phyloP scores from a whole-genome alignment of 2,113 vertebrate species.

The Alaudala cheleensis region DNA sequence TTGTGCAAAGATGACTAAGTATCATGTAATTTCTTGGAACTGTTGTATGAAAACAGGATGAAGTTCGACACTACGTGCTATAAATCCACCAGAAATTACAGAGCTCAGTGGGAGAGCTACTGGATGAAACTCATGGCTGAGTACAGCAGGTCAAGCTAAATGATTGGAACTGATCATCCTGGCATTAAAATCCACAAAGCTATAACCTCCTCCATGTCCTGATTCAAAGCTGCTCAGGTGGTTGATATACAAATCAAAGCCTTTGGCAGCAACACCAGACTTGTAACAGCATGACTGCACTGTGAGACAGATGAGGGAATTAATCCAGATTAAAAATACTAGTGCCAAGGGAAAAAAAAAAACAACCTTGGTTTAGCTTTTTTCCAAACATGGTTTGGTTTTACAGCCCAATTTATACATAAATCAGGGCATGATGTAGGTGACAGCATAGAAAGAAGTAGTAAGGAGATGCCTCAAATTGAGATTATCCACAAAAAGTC shows the following conservation, averaged over 20 bases:
- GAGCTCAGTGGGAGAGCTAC: background rate
- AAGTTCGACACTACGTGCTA: background rate
- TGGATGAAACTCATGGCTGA: background rate
- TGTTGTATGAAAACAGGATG: background rate
- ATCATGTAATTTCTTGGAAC: background rate
- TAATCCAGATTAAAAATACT: slow-evolving; percentile 34
- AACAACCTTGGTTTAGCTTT: background rate
- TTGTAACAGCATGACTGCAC: background rate
- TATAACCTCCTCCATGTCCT: background rate
- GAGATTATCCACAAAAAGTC: background rate
- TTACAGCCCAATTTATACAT: background rate
- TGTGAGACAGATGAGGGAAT: slow-evolving; percentile 1
- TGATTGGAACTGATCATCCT: background rate
- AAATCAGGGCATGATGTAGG: background rate
- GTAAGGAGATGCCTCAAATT: background rate
- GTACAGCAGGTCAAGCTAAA: background rate
- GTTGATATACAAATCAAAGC: slow-evolving; percentile 9
- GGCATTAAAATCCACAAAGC: background rate
- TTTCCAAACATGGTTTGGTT: background rate
- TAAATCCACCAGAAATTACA: background rate
- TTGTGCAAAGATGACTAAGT: background rate
- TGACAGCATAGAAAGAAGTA: background rate
- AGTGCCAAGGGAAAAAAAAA: background rate
- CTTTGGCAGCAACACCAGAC: slow-evolving; percentile 8
- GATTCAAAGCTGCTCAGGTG: slow-evolving; percentile 34